These are phyloP conservation scores for Eurytoma californica DNA, from an alignment of 2,888 invertebrate genomes.

Conservation along the genomic window DNA sequence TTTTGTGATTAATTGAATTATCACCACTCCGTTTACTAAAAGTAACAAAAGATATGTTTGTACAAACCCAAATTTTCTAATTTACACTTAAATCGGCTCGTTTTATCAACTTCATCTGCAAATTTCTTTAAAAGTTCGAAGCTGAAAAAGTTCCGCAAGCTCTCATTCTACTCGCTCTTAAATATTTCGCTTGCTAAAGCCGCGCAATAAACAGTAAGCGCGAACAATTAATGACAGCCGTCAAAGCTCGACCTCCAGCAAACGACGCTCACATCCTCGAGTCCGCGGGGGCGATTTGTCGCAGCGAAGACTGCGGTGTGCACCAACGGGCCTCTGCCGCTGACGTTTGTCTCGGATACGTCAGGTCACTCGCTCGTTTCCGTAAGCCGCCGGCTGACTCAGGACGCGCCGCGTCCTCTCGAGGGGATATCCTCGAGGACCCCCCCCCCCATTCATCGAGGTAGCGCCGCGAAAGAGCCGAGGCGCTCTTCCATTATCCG, in stretches of 20 bases:
- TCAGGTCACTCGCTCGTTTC: constrained; percentile 15
- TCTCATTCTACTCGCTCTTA: too few relatives aligned
- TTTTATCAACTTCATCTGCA: too few relatives aligned
- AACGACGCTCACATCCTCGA: not conserved
- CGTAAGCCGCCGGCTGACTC: constrained; percentile 20
- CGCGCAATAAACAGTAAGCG: not conserved
- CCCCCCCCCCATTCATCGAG: constrained; percentile 33
- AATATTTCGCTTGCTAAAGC: not conserved
- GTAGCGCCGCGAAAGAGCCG: constrained; percentile 13
- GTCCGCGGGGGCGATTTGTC: not conserved
- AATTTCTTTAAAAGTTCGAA: too few relatives aligned
- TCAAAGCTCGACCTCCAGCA: not conserved
- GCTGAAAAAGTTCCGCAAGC: too few relatives aligned
- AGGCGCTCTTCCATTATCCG: constrained; percentile 15
- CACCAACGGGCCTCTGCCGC: not conserved
- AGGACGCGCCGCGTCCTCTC: not conserved
- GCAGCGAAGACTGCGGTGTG: not conserved
- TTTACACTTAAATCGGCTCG: too few relatives aligned
- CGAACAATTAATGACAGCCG: constrained; percentile 13
- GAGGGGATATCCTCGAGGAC: not conserved
- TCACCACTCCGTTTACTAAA: too few relatives aligned
- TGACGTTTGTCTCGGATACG: constrained; percentile 33
- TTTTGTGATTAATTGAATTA: too few relatives aligned
- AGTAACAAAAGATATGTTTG: too few relatives aligned
- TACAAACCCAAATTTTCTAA: too few relatives aligned